These are phyloP conservation scores for Lycaena phlaeas DNA, from an alignment of 2,888 invertebrate genomes.

Conservation along the genomic window DNA sequence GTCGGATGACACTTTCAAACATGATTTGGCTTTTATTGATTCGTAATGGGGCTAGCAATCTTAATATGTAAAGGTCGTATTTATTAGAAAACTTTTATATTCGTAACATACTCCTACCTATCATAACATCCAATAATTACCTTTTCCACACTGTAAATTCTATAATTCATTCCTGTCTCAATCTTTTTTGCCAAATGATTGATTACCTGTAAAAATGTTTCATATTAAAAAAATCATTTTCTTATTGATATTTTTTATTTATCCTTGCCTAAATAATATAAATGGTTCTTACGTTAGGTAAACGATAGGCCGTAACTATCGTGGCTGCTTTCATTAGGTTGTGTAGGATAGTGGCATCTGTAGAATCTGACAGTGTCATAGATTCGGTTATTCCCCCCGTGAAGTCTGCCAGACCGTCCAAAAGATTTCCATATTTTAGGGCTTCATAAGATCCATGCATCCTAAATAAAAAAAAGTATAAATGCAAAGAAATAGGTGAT, in stretches of 20 bases:
- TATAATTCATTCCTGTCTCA: conserved; percentile 85
- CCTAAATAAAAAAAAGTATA: conserved; percentile 49
- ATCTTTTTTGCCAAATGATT: conserved; percentile 68
- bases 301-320: conserved; percentile 79
- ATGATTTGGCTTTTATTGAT: no score
- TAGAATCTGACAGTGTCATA: conserved; percentile 79
- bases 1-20: no score
- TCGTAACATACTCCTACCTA: no score
- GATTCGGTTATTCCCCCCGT: conserved; percentile 92
- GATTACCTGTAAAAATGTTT: conserved; percentile 25
- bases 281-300: conserved; percentile 32
- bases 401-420: conserved; percentile 90
- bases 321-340: conserved; percentile 84
- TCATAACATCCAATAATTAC: no score
- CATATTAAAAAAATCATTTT: not conserved
- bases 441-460: conserved; percentile 95
- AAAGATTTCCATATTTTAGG: conserved; percentile 89
- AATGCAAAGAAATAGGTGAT: not conserved
- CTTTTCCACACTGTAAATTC: conserved; percentile 81
- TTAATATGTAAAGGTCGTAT: no score
- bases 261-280: not conserved
- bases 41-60: no score
- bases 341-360: conserved; percentile 77
- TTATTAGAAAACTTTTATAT: not conserved
- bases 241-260: not conserved